These are phyloP conservation scores for Hippocampus barbouri DNA, from an alignment of 2,113 vertebrate genomes.

Conservation along the genomic window DNA sequence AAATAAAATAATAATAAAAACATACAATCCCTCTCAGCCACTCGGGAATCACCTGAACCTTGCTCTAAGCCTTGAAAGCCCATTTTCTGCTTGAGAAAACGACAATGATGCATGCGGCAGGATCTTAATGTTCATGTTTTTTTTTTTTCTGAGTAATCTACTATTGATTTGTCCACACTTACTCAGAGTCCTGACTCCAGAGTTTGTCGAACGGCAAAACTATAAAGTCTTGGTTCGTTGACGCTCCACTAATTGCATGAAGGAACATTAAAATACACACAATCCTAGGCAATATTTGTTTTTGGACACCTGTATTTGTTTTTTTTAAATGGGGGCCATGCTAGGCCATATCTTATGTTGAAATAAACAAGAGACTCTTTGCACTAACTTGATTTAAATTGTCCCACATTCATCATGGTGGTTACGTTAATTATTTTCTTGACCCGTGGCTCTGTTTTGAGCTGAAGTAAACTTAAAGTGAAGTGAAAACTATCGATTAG, in stretches of 20 bases:
- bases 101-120: conserved; percentile 64
- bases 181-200: conserved; percentile 42
- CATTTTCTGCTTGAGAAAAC: conserved; percentile 65
- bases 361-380: conserved; percentile 45
- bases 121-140: conserved; percentile 56
- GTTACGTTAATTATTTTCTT: not conserved
- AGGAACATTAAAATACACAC: conserved; percentile 21
- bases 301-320: conserved; percentile 4
- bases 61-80: conserved; percentile 57
- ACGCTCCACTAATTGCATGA: conserved; percentile 46
- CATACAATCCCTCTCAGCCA: conserved; percentile 20
- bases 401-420: not conserved
- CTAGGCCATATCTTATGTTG: conserved; percentile 8
- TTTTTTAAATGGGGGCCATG: not conserved
- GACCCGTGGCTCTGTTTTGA: not conserved
- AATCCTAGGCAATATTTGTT: not conserved
- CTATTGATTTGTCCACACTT: conserved; percentile 58
- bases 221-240: conserved; percentile 19
- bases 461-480: conserved; percentile 12
- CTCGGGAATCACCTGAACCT: conserved; percentile 44
- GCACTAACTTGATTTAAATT: not conserved
- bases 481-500: conserved; percentile 45
- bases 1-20: conserved; percentile 10
- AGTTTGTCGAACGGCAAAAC: conserved; percentile 25
- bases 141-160: conserved; percentile 57